A percentile compares a stretch with the other conserved stretches of the same genome.
Evolutionary conservation across 2,888 invertebrate species (phyloP).

Genomic region (Notocelia uddmanniana): DNA sequence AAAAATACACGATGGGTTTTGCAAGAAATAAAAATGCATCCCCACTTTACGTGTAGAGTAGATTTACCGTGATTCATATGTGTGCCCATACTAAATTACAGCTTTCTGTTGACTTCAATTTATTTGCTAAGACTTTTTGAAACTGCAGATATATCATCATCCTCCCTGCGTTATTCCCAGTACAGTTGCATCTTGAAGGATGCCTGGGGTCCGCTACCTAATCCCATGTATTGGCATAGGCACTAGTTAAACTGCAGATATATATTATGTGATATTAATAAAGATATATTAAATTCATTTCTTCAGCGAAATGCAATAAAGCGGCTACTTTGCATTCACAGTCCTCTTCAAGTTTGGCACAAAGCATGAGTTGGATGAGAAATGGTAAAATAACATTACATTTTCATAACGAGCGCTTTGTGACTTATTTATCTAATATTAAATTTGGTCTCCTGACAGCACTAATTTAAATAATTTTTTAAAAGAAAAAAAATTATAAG

Average conservation of each 20-base stretch:
- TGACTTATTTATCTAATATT: conserved; percentile 40
- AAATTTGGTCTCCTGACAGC: conserved; percentile 12
- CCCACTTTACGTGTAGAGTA: too few species aligned
- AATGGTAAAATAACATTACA: conserved; percentile 39
- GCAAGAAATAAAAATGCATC: too few species aligned
- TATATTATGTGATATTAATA: conserved; percentile 36
- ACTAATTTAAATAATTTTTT: not conserved
- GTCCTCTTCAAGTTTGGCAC: conserved; percentile 43
- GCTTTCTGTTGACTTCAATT: not conserved
- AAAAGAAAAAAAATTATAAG: too few species aligned
- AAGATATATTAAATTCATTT: conserved; percentile 24
- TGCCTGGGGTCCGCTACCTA: too few species aligned
- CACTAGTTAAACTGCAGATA: conserved; percentile 7
- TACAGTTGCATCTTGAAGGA: too few species aligned
- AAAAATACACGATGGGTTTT: too few species aligned
- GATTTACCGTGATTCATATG: too few species aligned
- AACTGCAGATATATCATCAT: too few species aligned
- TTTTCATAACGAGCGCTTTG: conserved; percentile 42
- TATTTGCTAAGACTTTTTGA: not conserved
- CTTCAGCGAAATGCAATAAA: conserved; percentile 43
- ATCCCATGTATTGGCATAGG: too few species aligned
- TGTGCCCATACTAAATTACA: too few species aligned
- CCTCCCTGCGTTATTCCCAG: too few species aligned
- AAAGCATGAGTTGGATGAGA: conserved; percentile 41
- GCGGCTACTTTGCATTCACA: conserved; percentile 43